These are phyloP conservation scores for Melinaea marsaeus DNA, from an alignment of 2,888 invertebrate genomes.

Conservation along the genomic window DNA sequence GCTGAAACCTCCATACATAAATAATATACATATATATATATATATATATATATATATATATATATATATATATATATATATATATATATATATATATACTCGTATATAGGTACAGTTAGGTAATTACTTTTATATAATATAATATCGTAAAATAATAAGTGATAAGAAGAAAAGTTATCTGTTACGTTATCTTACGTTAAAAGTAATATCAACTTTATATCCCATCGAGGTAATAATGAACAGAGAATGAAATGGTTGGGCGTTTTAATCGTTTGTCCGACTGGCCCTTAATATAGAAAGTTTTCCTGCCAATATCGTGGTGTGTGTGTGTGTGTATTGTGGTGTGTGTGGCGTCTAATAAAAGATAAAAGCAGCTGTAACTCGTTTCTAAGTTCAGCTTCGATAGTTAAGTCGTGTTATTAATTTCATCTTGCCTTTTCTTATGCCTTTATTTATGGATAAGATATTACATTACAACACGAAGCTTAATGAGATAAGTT, in stretches of 20 bases:
- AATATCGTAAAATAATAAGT: too few species aligned
- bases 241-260: not conserved
- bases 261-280: constrained; percentile 29
- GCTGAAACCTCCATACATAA: constrained; percentile 14
- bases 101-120: too few species aligned
- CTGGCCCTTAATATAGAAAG: constrained; percentile 52
- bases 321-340: constrained; percentile 43
- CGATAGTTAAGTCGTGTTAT: constrained; percentile 46
- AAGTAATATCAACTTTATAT: constrained; percentile 7
- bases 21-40: not conserved
- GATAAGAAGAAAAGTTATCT: not conserved
- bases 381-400: constrained; percentile 49
- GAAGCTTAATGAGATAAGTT: constrained; percentile 30
- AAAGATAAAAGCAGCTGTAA: constrained; percentile 54
- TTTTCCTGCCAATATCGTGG: constrained; percentile 50
- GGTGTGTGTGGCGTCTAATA: constrained; percentile 47
- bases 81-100: too few species aligned
- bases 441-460: constrained; percentile 33
- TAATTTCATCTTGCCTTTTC: constrained; percentile 41
- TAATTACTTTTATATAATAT: too few species aligned
- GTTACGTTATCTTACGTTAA: not conserved
- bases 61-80: not conserved
- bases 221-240: constrained; percentile 4
- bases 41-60: not conserved
- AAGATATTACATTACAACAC: constrained; percentile 36